phyloP scores from a whole-genome alignment of 1,140 invertebrate species.

The Macrotrachela quadricornifera region DNA sequence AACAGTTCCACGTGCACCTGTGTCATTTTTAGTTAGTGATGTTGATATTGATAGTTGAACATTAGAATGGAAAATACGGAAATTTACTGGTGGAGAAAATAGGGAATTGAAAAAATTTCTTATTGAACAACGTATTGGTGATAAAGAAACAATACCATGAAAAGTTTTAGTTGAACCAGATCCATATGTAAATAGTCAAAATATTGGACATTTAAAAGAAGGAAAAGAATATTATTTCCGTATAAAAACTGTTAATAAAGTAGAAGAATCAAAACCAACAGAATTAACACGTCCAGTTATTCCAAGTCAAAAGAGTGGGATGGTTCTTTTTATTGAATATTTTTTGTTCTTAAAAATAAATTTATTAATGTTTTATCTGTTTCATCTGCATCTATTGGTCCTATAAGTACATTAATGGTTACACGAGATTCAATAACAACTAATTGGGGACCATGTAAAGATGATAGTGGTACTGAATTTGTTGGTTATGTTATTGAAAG shows the following conservation, averaged over 20 bases:
- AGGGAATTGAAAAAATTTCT: background rate
- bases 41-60: constrained; percentile 86
- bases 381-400: constrained; percentile 66
- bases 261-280: constrained; percentile 50
- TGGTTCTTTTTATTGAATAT: no score
- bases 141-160: constrained; percentile 79
- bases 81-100: constrained; percentile 2
- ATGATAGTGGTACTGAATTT: constrained; percentile 55
- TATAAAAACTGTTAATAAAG: constrained; percentile 84
- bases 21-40: constrained; percentile 67
- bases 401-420: constrained; percentile 28
- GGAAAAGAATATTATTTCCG: constrained; percentile 81
- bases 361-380: no score
- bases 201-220: constrained; percentile 75
- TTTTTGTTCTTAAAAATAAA: no score
- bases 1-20: constrained; percentile 22
- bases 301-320: constrained; percentile 4
- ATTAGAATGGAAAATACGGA: constrained; percentile 69
- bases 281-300: constrained; percentile 13
- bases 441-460: constrained; percentile 55
- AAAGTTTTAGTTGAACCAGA: constrained; percentile 73
- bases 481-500: constrained; percentile 56
- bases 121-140: constrained; percentile 71
- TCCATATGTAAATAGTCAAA: constrained; percentile 70
- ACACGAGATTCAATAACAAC: constrained; percentile 44